Base-by-base conservation (phyloP, 2,113 vertebrate species). In the Dasypus novemcinctus region DNA sequence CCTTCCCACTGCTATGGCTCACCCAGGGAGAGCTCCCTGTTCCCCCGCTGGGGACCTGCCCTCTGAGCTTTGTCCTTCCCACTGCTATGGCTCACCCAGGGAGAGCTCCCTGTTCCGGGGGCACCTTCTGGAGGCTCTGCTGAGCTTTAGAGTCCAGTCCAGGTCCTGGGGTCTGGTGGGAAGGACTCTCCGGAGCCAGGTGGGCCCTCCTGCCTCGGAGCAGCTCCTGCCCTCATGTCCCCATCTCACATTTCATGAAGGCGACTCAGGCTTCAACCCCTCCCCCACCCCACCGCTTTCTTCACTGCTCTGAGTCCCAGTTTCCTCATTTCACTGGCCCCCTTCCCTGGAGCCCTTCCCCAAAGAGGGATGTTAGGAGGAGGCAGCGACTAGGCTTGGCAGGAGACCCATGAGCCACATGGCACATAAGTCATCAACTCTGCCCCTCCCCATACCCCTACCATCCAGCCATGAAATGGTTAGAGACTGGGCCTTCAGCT, bases 31-130 rank as follows among this genome's bases (percentile, higher is more conserved):
- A 61, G 33, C 18, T 20, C 54, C 20, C 54, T 57, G 54, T 13
- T 4, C 38, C 29, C n/a, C n/a, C n/a, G n/a, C n/a, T n/a, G n/a
- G 23, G 25, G 33, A 78, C 25, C 59, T 8, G 4, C 10, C 8
- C 23, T 43, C 43, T 0, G 12, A 79, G 20, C 20, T 46, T 18
- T 52, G 49, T 21, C 21, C 43, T 17, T 43, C 49, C 54, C 5
- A 23, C 76, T 43, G 20, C 49, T 8, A 36, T 2, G 3, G 15
- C 29, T 25, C 12, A 20, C 1, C 0, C 23, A 11, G 4, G 20
- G 79, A 49, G 38, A 61, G 33, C 18, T 20, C 54, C 20, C 54
- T 57, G 54, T 13, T 4, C 38, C 29, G 41, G 25, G 25, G 31
- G 1, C 49, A 68, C 38, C n/a, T 6, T 10, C 49, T 4, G 10